Evolutionary conservation across 2,797 vertebrate genomes (phyloP), one percentile per base, ranked within the genome.

Genomic region (Rhadinocentrus ornatus): DNA sequence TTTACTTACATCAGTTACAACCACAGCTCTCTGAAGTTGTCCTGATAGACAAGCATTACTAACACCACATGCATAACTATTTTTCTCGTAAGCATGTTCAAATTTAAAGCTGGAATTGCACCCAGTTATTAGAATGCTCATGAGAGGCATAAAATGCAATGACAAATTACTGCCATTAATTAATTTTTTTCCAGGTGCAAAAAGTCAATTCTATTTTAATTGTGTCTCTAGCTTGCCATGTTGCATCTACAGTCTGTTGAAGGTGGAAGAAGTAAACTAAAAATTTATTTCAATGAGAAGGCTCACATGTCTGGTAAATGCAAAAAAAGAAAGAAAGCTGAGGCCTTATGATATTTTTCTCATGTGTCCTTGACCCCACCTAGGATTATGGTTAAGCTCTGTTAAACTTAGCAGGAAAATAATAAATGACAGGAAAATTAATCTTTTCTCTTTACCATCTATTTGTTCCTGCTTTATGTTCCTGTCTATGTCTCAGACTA

Each of bases 1-100:
- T 91, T 91, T 80, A 90, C 86, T 81, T 66, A 4, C n/a, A 9
- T 32, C 73, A 48, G 53, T 74, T 57, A 60, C 37, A 13, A 39
- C 22, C 54, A 61, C 24, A 61, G 60, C 56, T 32, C 73, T 78
- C 57, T 76, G 81, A 77, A 71, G 54, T 0, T 1, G 16, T 9
- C 53, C 18, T 31, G 73, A 71, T 66, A 31, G 60, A 58, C 73
- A 67, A 53, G 53, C 59, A 2, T 67, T 48, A 71, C 62, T 59
- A 71, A 66, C 77, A 74, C 62, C 67, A 44, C 48, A 9, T 37
- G 68, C 24, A 55, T 56, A 11, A 3, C 12, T 13, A 20, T 68
- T 58, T 70, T 24, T 54, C 39, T 41, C 56, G 66, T 22, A 41
- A 50, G 61, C 39, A 16, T 1, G 20, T 65, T 18, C 15, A 39